phyloP scores from a whole-genome alignment of 2,113 vertebrate species.

The Bothrops jararaca region DNA sequence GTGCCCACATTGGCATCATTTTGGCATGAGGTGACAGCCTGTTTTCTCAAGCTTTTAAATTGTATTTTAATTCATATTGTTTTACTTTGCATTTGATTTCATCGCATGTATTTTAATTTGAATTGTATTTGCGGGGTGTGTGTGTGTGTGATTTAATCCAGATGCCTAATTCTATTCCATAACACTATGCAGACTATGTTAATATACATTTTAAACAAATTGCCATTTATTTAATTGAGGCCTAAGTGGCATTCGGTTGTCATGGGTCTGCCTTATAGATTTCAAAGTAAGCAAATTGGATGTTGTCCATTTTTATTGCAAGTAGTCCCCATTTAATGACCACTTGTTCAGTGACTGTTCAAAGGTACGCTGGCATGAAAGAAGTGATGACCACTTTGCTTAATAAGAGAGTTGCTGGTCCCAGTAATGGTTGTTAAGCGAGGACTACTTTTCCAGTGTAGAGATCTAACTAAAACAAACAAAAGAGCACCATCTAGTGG shows the following conservation, averaged over 20 bases:
- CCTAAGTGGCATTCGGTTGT: background rate
- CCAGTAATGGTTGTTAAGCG: background rate
- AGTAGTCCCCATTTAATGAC: background rate
- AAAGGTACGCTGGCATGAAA: background rate
- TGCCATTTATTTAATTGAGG: background rate
- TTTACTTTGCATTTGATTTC: background rate
- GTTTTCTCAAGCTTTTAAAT: background rate
- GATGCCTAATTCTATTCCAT: background rate
- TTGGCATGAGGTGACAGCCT: background rate
- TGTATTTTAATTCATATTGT: background rate
- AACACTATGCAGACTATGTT: background rate
- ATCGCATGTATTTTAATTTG: background rate
- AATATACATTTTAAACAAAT: background rate
- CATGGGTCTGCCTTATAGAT: background rate
- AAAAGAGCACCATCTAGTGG: background rate
- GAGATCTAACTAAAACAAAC: background rate
- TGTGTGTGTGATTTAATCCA: background rate
- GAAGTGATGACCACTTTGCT: background rate
- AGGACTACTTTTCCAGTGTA: background rate
- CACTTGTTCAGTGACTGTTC: background rate
- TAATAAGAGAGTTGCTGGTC: background rate
- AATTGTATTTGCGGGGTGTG: background rate
- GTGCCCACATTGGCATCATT: background rate
- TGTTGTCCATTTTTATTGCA: background rate
- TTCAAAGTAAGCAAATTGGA: background rate